Base-by-base conservation (phyloP, 1,140 invertebrate genomes). In the Drosophila littoralis region DNA sequence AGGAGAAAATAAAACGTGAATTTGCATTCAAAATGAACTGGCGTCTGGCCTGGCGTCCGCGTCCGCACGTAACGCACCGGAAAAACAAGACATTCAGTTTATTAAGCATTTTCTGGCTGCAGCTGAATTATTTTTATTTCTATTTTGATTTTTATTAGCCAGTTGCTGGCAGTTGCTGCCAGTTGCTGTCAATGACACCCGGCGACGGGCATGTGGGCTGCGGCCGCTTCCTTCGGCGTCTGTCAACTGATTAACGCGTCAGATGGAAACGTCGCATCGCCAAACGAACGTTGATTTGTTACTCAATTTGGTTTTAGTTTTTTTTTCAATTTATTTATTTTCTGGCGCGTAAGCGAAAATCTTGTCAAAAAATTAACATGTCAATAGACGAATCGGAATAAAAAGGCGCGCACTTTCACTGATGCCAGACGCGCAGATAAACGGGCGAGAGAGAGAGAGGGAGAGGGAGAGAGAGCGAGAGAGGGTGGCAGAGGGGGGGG, bases 81-180 rank as follows among this genome's bases (percentile, higher is more conserved):
- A 86, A 86, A 86, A 86, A 86, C 84, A 83, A 88, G 83, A 55
- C 79, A 75, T 82, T 88, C 58, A 86, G 77, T 88, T 86, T 86
- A 77, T 88, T 86, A 48, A 86, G 63, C 83, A 86, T 86, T 74
- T 83, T 79, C 60, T 51, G 32, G 28, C 38, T 61, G 42, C 13
- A 12, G 40, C 57, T 42, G 43, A 28, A 5, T 28, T 28, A 28
- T 28, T 28, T 28, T 28, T 28, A 28, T 28, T 28, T 28, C 4
- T 28, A 28, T 28, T 5, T 28, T 5, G 4, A 28, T 28, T 28
- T 28, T 28, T 28, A 28, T 28, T 28, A 28, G 22, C 22, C 46
- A 35, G 13, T 33, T 28, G 69, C 69, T 59, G 69, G n/a, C n/a
- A n/a, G n/a, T n/a, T n/a, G n/a, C n/a, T n/a, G 22, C 22, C 46